Evolutionary conservation across 2,797 vertebrate genomes (phyloP), one percentile per base, ranked within the genome.

Genomic region (Halcyon badia): DNA sequence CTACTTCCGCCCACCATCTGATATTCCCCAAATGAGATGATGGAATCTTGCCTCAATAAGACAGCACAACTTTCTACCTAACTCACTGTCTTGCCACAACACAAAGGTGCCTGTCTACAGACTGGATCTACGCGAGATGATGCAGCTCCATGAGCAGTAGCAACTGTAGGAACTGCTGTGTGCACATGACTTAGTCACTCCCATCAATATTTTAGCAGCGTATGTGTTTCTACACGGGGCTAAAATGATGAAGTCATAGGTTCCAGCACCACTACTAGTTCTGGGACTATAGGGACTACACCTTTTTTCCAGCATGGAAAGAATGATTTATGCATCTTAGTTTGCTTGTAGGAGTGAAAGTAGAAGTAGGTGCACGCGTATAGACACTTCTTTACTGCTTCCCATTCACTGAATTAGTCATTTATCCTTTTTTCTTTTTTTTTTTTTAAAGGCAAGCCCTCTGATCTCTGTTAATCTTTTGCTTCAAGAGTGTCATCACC

Each of bases 51-150:
- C 30, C 14, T 60, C 57, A 64, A 68, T 0, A 2, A 87, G 42
- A 48, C 57, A 82, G 33, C 0, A 6, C 3, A 5, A 42, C 65
- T 79, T 94, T 57, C 30, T 46, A 16, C 44, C 39, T 57, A 77
- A 69, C 70, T 70, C 16, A 9, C 48, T 39, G 48, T 58, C 35
- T 77, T 46, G 57, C 24, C 30, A 5, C n/a, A 85, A 72, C 6
- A 69, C 10, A 31, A 75, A 92, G 35, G 19, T 30, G 37, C 42
- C 81, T 65, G 49, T 39, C 64, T 62, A 39, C 42, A 80, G n/a
- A 14, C 60, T 75, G 69, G 44, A 52, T 71, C 54, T 70, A 61
- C 0, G 0, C 0, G 3, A 54, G 44, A 25, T 48, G 65, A 78
- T 2, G 4, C 25, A 49, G 69, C 15, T 64, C 52, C 28, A 48